A percentile compares a stretch with the other conserved stretches of the same genome.
These are phyloP conservation scores for Benitochromis conjunctus DNA, from an alignment of 2,113 vertebrate genomes.

Conservation along the genomic window DNA sequence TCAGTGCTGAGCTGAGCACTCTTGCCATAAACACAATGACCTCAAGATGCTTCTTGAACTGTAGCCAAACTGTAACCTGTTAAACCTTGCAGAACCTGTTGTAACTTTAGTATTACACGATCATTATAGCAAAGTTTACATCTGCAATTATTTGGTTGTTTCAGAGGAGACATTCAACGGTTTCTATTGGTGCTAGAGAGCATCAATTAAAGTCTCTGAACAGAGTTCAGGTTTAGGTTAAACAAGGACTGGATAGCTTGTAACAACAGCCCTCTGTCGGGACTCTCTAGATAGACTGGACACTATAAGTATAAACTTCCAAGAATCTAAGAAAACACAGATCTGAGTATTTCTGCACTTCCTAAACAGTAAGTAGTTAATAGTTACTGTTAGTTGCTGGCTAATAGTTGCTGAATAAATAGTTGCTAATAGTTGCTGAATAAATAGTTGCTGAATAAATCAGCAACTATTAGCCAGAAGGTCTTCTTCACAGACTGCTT, in stretches of 20 bases:
- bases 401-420: no score
- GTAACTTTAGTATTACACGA: not conserved
- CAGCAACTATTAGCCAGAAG: not conserved
- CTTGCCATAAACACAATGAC: conserved; percentile 8
- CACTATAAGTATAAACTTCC: not conserved
- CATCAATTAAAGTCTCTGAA: not conserved
- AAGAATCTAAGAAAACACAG: not conserved
- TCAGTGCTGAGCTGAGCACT: not conserved
- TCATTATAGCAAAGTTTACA: not conserved
- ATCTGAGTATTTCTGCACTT: not conserved
- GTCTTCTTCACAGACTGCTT: not conserved
- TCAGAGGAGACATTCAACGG: not conserved
- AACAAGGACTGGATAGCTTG: not conserved
- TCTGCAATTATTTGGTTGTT: not conserved
- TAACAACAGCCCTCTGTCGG: not conserved
- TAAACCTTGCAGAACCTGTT: not conserved
- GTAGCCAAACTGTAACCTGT: not conserved
- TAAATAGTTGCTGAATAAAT: no score
- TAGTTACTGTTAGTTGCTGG: no score
- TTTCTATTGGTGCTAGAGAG: not conserved
- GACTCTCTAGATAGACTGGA: not conserved
- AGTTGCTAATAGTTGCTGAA: no score
- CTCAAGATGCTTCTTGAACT: conserved; percentile 5
- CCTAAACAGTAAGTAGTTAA: not conserved
- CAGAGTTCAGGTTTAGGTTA: not conserved